Evolutionary conservation across 64 coral and sea anemone species (phyloP), one percentile per base, ranked within the genome.

Genomic region (Exaiptasia diaphana): DNA sequence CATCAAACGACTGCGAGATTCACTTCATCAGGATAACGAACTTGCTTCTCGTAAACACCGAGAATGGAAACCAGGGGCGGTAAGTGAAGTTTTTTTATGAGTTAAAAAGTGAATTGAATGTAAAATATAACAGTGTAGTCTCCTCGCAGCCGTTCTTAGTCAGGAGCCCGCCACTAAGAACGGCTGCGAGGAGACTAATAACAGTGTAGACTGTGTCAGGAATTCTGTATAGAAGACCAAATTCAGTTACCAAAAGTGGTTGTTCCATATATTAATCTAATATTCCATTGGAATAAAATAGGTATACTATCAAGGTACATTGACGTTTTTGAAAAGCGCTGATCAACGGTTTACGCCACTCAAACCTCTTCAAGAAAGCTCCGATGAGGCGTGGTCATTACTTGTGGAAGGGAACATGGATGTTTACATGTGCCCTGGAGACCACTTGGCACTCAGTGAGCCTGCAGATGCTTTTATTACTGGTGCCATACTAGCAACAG

Each of bases 351-450:
- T 77, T 48, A 46, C 89, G 3, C 89, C 89, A 12, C 54, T 53
- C 13, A 68, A 61, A 28, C 82, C 82, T 0, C 30, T 80, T 27
- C 76, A 92, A 73, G 82, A 92, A 32, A 61, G 26, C 13, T 86
- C 82, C 13, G 82, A 92, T 53, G 67, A 85, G 15, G 63, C 89
- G 28, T 92, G 89, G 89, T 79, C 89, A 21, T 14, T 80, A 5
- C 32, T 92, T 4, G 74, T 92, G 41, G 82, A 85, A 29, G 89
- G 82, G 0, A 85, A 85, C 41, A 92, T 92, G 38, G 89, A 92
- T 21, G 89, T 92, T 28, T 92, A 75, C 44, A 37, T 92, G 14
- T 92, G 89, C 58, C 89, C 89, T 38, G 89, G 89, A 25, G 89
- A 92, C 50, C 89, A 92, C 64, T 50, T 92, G 24, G 81, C 89